phyloP scores from a whole-genome alignment of 2,113 vertebrate genomes.

The Megaleporinus macrocephalus region DNA sequence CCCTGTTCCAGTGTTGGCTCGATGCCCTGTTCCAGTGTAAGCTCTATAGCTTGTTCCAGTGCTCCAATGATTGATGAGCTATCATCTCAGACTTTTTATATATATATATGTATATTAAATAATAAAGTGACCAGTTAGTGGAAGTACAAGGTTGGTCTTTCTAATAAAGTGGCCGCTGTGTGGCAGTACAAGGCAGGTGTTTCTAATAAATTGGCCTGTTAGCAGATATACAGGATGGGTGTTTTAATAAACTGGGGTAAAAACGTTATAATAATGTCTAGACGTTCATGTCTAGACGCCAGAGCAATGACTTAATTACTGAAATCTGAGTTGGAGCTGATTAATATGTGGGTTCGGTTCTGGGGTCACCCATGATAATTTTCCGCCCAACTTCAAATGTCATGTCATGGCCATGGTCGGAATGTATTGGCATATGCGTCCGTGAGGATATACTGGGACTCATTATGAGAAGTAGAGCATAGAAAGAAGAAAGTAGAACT shows the following conservation, averaged over 20 bases:
- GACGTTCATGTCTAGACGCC: neutral
- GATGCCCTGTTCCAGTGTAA: no score
- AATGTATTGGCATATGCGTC: neutral
- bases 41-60: no score
- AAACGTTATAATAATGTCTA: neutral
- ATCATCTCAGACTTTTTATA: no score
- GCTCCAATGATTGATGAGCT: no score
- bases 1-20: no score
- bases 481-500: neutral
- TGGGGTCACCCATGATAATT: neutral
- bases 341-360: neutral
- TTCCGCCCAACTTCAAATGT: neutral
- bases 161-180: no score
- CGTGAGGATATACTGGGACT: neutral
- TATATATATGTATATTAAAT: no score
- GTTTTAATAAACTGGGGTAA: no score
- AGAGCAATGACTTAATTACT: neutral
- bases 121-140: no score
- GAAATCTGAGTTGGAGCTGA: neutral
- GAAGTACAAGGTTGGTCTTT: no score
- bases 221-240: neutral
- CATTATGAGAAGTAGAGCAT: neutral
- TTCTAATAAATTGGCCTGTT: neutral
- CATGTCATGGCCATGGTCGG: neutral
- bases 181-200: neutral